Conservation (phyloP, 2,888 invertebrate genomes). For the Coenonympha arcania region DNA sequence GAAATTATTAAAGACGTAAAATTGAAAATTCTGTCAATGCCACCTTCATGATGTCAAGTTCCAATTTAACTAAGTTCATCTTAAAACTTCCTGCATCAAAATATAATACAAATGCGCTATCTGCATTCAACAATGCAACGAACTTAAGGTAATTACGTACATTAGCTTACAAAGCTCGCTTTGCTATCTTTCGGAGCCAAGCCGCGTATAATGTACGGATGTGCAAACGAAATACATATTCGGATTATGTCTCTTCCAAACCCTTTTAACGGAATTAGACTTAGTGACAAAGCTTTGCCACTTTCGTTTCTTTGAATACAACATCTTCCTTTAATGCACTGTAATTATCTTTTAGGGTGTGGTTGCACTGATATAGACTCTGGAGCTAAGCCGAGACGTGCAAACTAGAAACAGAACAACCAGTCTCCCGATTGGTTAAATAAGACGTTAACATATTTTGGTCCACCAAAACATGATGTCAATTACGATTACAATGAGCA, state of each 20-base stretch:
- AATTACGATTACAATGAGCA: no score
- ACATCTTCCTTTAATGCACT: not conserved
- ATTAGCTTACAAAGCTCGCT: not conserved
- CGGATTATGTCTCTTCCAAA: not conserved
- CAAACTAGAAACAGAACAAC: no score
- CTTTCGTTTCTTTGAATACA: not conserved
- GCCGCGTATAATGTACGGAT: not conserved
- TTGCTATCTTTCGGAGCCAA: not conserved
- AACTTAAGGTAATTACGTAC: not conserved
- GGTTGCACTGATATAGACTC: no score
- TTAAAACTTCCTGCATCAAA: not conserved
- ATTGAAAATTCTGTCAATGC: no score
- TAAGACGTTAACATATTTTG: no score
- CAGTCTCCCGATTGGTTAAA: no score
- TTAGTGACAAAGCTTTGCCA: conserved; percentile 1
- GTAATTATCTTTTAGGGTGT: no score
- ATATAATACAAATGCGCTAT: not conserved
- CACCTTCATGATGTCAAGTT: no score
- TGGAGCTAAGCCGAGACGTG: no score
- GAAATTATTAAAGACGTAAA: no score
- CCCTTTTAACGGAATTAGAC: conserved; percentile 7
- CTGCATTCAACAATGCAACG: not conserved
- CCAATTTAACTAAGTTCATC: no score
- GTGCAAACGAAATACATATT: conserved; percentile 1
- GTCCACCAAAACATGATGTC: no score